Percentiles rank a stretch among this genome's conserved stretches.
These are phyloP conservation scores for Catocala fraxini DNA, from an alignment of 2,888 invertebrate genomes.

Conservation along the genomic window DNA sequence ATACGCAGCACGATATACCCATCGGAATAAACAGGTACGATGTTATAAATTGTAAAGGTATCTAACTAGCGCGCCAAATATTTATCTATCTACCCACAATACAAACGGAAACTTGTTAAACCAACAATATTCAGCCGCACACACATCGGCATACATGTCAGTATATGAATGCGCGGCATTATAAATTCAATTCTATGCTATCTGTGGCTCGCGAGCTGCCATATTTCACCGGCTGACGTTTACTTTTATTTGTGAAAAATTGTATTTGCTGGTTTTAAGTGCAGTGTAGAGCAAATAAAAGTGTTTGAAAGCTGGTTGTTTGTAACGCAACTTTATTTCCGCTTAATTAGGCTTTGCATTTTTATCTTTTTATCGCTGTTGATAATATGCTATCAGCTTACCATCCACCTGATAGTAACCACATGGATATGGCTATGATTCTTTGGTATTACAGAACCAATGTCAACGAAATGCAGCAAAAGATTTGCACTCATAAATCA, in stretches of 20 bases:
- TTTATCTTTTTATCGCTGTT: no score
- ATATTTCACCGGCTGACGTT: slow-evolving; percentile 28
- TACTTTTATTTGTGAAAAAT: slow-evolving; percentile 40
- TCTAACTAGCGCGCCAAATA: neutral
- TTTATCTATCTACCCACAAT: neutral
- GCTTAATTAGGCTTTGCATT: no score
- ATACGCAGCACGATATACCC: no score
- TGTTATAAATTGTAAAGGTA: neutral
- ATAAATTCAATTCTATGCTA: slow-evolving; percentile 47
- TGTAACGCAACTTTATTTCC: neutral
- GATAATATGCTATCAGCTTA: no score
- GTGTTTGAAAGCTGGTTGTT: slow-evolving; percentile 17
- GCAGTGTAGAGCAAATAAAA: slow-evolving; percentile 36
- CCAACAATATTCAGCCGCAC: neutral
- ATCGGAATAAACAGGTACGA: no score
- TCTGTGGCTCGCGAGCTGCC: slow-evolving; percentile 31
- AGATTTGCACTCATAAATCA: no score
- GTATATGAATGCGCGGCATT: slow-evolving; percentile 39
- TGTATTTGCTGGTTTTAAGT: slow-evolving; percentile 44
- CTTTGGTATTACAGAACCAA: no score
- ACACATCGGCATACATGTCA: slow-evolving; percentile 28
- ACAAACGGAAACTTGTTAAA: neutral
- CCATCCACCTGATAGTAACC: no score
- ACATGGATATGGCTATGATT: no score
- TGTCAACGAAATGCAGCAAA: no score